Evolutionary conservation across 2,888 invertebrate genomes (phyloP), one percentile per base, ranked within the genome.

Genomic region (Callimorpha dominula): DNA sequence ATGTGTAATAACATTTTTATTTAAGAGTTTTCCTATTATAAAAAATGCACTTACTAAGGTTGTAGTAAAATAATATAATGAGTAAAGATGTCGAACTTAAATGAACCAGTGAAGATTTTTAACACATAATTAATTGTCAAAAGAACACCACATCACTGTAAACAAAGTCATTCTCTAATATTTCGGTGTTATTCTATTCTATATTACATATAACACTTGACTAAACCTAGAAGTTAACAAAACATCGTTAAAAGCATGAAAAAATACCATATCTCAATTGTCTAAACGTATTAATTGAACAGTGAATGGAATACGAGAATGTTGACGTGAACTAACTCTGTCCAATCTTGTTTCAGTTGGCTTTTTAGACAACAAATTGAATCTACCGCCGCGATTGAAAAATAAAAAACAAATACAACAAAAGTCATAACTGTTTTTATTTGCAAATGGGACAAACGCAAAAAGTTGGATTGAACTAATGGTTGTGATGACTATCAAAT

Each of bases 211-310:
- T 31, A 31, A 31, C 31, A 2, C 31, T 46, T 46, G 6, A 46
- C 43, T 6, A 46, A 9, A 46, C 0, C 3, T 46, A 46, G 43
- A 46, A 46, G 9, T 0, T 46, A 31, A 31, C 31, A 31, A 31
- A 31, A 46, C 43, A 46, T 4, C 43, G 12, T 20, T n/a, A 14
- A 65, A 65, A 65, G 62, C 49, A 65, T 50, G 17, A 8, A 65
- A 64, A 31, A 31, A 65, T 9, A 46, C 8, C 4, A 4, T 46
- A 8, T 46, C 9, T 46, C 43, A 43, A 43, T 57, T 54, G 8
- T 42, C 3, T 68, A 43, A 52, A 54, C n/a, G 14, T 43, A 54
- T 57, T 57, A 68, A 57, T 68, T 68, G 57, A 54, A 68, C 20
- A 20, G 43, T 42, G 9, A 68, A 57, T 57, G 43, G n/a, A 54